Percentiles rank a stretch among this genome's conserved stretches.
These are phyloP conservation scores for Branchellion lobata DNA, from an alignment of 2,888 invertebrate genomes.

Conservation along the genomic window DNA sequence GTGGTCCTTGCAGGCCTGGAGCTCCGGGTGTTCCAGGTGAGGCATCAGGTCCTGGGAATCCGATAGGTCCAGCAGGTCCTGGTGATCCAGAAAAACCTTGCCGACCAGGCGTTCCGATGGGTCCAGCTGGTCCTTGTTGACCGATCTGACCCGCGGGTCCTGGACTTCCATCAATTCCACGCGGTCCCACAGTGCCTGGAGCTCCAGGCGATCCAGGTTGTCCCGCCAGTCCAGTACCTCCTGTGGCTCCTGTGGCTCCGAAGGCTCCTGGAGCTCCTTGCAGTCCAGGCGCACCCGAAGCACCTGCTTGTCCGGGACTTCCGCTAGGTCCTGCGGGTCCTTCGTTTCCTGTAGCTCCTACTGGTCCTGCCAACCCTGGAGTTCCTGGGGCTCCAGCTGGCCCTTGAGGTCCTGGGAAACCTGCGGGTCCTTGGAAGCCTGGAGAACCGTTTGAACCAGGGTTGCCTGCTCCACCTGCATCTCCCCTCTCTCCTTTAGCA, in stretches of 20 bases:
- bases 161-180: neutral
- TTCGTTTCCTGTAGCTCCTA: neutral
- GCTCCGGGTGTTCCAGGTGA: neutral
- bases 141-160: slow-evolving; percentile 24
- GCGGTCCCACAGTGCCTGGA: neutral
- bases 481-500: neutral
- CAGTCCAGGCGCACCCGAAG: slow-evolving; percentile 18
- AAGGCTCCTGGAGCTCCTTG: slow-evolving; percentile 19
- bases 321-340: neutral
- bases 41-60: neutral
- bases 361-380: neutral
- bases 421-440: neutral
- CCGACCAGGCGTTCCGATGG: neutral
- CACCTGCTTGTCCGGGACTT: neutral
- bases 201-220: neutral
- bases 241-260: slow-evolving; percentile 5
- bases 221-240: slow-evolving; percentile 38
- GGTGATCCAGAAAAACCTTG: neutral
- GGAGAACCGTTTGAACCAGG: neutral
- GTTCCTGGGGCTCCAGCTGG: neutral
- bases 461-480: neutral
- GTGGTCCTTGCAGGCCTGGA: neutral
- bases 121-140: neutral
- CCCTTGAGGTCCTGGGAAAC: neutral
- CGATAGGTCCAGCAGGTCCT: neutral